Conservation (phyloP, 2,888 invertebrate species). For the Metalampra italica region DNA sequence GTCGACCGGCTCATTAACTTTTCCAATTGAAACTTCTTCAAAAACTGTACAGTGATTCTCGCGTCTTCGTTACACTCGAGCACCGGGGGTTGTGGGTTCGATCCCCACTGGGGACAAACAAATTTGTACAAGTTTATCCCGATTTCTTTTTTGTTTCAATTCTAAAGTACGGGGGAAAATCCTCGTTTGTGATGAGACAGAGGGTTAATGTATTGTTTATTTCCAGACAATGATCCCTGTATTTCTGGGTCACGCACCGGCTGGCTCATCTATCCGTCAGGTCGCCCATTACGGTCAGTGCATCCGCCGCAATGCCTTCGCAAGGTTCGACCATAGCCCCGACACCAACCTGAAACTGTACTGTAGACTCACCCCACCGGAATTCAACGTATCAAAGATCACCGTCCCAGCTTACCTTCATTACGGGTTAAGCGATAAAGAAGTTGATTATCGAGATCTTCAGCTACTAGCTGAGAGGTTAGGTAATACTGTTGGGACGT, state of each 20-base stretch:
- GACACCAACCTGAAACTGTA: conserved; percentile 34
- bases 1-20: too few relatives aligned
- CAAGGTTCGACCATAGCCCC: conserved; percentile 33
- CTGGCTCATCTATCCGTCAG: conserved; percentile 45
- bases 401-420: conserved; percentile 35
- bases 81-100: too few relatives aligned
- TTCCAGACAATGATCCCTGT: conserved; percentile 47
- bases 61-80: too few relatives aligned
- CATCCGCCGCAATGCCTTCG: conserved; percentile 34
- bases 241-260: conserved; percentile 41
- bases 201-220: background rate
- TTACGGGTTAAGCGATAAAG: conserved; percentile 31
- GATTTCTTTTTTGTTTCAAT: too few relatives aligned
- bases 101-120: too few relatives aligned
- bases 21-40: too few relatives aligned
- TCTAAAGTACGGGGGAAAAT: too few relatives aligned
- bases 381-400: conserved; percentile 33
- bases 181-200: too few relatives aligned
- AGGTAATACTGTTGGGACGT: conserved; percentile 25
- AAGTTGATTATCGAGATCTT: conserved; percentile 33
- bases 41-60: too few relatives aligned
- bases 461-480: conserved; percentile 22
- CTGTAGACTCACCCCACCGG: conserved; percentile 34
- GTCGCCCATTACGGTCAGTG: conserved; percentile 44
- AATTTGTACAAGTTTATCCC: background rate